Percentiles rank a stretch among this genome's conserved stretches.
Conservation (phyloP, 2,888 invertebrate genomes). For the Sphaerophoria rueppellii region DNA sequence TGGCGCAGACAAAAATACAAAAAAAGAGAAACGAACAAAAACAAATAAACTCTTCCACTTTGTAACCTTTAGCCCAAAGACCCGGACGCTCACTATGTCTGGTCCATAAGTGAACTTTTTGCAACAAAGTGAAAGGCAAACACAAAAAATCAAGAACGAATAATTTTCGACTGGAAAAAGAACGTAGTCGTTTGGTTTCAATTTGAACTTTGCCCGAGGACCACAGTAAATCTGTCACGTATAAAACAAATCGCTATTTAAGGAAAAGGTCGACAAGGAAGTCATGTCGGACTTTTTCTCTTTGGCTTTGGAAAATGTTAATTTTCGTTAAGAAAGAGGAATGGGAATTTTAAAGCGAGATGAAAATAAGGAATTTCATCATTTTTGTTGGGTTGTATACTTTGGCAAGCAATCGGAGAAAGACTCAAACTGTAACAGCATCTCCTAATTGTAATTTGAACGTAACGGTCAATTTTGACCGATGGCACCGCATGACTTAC, state of each 20-base stretch:
- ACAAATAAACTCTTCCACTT: conserved; percentile 11
- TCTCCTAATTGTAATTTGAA: too few relatives aligned
- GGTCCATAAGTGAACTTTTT: conserved; percentile 3
- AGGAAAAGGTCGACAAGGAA: not conserved
- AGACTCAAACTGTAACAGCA: too few relatives aligned
- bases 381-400: too few relatives aligned
- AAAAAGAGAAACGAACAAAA: not conserved
- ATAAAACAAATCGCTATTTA: conserved; percentile 26
- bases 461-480: too few relatives aligned
- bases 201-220: conserved; percentile 56
- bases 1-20: not conserved
- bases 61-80: conserved; percentile 20
- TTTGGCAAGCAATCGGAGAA: too few relatives aligned
- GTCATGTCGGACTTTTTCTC: not conserved
- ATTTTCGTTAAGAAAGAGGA: too few relatives aligned
- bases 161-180: not conserved
- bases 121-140: conserved; percentile 8
- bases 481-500: too few relatives aligned
- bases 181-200: conserved; percentile 33
- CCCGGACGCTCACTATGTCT: conserved; percentile 39
- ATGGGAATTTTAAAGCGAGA: too few relatives aligned
- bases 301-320: too few relatives aligned
- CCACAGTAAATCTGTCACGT: conserved; percentile 59
- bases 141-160: not conserved
- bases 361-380: too few relatives aligned